Evolutionary conservation across 2,888 invertebrate species (phyloP).

Genomic region (Drosophila macrospina): DNA sequence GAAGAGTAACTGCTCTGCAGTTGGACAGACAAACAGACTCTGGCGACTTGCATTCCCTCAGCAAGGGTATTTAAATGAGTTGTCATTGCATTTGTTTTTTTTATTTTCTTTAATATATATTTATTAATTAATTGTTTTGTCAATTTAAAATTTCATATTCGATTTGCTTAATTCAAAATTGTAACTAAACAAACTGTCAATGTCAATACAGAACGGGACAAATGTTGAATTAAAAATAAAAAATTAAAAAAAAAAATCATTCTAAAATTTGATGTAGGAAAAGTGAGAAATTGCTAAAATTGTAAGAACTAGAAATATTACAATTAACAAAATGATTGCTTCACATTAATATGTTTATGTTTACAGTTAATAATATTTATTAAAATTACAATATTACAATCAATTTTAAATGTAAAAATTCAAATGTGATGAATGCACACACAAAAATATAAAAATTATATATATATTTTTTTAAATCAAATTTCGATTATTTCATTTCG

Average conservation of each 20-base stretch:
- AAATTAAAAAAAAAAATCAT: constrained; percentile 33
- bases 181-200: constrained; percentile 63
- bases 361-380: constrained; percentile 28
- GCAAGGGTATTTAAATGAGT: constrained; percentile 31
- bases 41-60: not conserved
- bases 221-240: constrained; percentile 37
- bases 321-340: constrained; percentile 55
- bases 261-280: constrained; percentile 22
- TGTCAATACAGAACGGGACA: constrained; percentile 54
- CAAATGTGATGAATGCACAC: constrained; percentile 66
- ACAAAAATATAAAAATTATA: constrained; percentile 72
- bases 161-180: constrained; percentile 66
- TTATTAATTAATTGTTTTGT: constrained; percentile 56
- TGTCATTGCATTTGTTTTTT: constrained; percentile 45
- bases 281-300: constrained; percentile 19
- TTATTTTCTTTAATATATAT: constrained; percentile 36
- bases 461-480: constrained; percentile 32
- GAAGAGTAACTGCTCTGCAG: not conserved
- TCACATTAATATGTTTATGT: constrained; percentile 24
- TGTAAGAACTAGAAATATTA: constrained; percentile 57
- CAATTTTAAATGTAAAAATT: constrained; percentile 34
- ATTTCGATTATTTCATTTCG: constrained; percentile 16
- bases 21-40: not conserved
- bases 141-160: constrained; percentile 35
- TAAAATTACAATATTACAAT: constrained; percentile 52